These are phyloP conservation scores for Mobula hypostoma DNA, from an alignment of 2,113 vertebrate genomes.

Conservation along the genomic window DNA sequence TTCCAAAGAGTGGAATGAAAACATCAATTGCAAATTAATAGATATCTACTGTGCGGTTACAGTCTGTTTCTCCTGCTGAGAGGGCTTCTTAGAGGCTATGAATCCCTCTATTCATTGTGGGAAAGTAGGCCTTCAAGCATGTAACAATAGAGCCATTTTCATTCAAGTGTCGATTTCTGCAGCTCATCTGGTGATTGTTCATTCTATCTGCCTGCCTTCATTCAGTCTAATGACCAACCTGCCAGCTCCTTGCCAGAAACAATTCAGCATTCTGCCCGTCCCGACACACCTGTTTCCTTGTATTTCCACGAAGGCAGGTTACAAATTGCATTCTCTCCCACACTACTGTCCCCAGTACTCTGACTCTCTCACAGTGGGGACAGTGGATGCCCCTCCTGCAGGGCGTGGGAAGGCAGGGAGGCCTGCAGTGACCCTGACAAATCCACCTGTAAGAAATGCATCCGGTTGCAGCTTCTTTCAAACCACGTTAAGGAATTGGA, in stretches of 20 bases:
- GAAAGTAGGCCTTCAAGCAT: neutral
- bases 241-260: neutral
- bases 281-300: neutral
- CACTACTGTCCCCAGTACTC: neutral
- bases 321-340: neutral
- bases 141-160: slow-evolving; percentile 15
- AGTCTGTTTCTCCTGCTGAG: neutral
- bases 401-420: no score
- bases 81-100: neutral
- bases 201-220: neutral
- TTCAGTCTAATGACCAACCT: neutral
- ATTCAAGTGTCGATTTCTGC: slow-evolving; percentile 19
- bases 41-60: neutral
- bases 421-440: no score
- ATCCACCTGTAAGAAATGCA: no score
- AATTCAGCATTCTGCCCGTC: neutral
- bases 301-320: neutral
- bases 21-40: neutral
- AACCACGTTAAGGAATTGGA: no score
- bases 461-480: no score
- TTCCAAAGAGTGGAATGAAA: neutral
- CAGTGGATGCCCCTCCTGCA: no score
- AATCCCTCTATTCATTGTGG: slow-evolving; percentile 24
- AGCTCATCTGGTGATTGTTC: slow-evolving; percentile 26
- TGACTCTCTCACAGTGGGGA: no score